Base-by-base conservation (phyloP, 1,140 invertebrate species). In the Zaprionus vittiger region DNA sequence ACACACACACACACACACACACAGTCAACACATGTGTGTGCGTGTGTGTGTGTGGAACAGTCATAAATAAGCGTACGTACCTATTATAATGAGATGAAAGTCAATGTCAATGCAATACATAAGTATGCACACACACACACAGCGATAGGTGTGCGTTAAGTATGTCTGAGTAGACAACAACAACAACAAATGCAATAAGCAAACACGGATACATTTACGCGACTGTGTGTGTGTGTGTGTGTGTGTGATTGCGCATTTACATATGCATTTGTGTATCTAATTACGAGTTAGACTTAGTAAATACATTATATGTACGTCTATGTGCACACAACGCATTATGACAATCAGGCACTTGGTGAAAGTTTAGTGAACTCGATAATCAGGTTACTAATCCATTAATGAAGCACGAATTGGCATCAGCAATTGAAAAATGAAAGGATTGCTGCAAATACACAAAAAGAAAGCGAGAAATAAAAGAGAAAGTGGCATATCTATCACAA, bases 21-120 rank as follows among this genome's bases (percentile, higher is more conserved):
- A 24, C 28, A 34, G 56, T n/a, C 14, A 6, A 22, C 24, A 61
- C 22, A 17, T 54, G 65, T 14, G 9, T 47, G 22, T 41, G 28
- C 5, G 26, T 70, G 57, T 14, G 5, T 37, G 20, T 44, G n/a
- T 72, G 49, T 69, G 70, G 57, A 77, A 68, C 70, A 87, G 75
- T 80, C 83, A 83, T 83, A 87, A 83, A 87, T 86, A 86, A 80
- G 70, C 68, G 38, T 69, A 80, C 71, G 75, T 83, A 80, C 68
- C 73, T 77, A 87, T 83, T 83, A 87, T 86, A 86, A 86, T 83
- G 83, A 87, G 83, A 83, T 87, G 80, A 86, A 87, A 87, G 83
- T 87, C 83, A 87, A 89, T 87, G 83, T 86, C 83, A 87, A 83
- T 87, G 83, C 63, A 80, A 71, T 57, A 73, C 62, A 73, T 66